These are phyloP conservation scores for Coregonus clupeaformis DNA, from an alignment of 2,113 vertebrate genomes.

Conservation along the genomic window DNA sequence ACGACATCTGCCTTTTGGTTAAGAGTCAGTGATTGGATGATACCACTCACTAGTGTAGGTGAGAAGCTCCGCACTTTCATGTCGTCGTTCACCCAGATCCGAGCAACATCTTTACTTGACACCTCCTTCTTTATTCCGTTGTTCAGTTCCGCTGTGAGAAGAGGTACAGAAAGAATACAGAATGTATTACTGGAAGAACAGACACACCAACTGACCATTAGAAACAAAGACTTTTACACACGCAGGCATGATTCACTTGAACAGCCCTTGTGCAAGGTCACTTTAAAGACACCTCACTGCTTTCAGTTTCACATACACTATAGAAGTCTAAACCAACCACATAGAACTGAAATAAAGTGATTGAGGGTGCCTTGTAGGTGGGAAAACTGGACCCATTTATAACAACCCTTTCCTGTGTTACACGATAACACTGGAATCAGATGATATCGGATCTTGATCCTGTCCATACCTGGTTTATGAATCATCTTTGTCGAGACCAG, in stretches of 20 bases:
- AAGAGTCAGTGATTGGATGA: not conserved
- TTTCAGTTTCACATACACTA: not conserved
- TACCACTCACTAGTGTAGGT: slow-evolving; percentile 61
- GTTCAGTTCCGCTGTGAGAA: slow-evolving; percentile 85
- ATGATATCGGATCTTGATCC: not conserved
- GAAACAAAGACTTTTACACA: not conserved
- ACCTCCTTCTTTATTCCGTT: slow-evolving; percentile 91
- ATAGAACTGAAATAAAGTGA: not conserved
- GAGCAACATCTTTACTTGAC: slow-evolving; percentile 85
- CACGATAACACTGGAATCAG: not conserved
- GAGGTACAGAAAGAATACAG: slow-evolving; percentile 25
- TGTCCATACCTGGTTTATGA: slow-evolving; percentile 59
- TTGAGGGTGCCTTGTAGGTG: no score
- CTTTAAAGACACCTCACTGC: not conserved
- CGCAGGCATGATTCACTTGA: no score
- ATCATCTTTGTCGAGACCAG: slow-evolving; percentile 71
- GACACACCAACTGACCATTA: no score
- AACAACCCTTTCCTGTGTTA: not conserved
- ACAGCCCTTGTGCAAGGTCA: no score
- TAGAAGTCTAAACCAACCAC: not conserved
- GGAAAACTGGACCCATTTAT: not conserved
- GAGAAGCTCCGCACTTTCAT: slow-evolving; percentile 90
- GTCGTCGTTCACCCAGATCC: slow-evolving; percentile 92
- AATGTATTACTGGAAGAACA: not conserved
- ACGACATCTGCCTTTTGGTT: not conserved